phyloP scores from a whole-genome alignment of 2,113 vertebrate genomes.

The Tapirus terrestris region DNA sequence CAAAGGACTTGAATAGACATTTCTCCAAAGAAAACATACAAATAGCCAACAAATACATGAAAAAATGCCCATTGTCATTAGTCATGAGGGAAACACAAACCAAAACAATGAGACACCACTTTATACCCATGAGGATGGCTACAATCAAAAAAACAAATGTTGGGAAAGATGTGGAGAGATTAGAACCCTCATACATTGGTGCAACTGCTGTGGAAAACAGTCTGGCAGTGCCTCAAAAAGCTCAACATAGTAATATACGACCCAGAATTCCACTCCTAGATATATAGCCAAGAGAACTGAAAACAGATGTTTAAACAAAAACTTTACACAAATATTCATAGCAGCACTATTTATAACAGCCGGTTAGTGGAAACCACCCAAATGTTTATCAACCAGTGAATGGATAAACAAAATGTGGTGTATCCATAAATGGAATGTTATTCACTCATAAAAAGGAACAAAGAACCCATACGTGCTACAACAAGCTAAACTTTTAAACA shows the following conservation, averaged over 20 bases:
- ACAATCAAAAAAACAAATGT: not conserved
- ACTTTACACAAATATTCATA: not conserved
- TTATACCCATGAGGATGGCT: not conserved
- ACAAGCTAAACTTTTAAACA: not conserved
- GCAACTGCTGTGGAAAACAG: not conserved
- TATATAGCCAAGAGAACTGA: not conserved
- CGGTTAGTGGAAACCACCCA: not conserved
- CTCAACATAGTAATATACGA: not conserved
- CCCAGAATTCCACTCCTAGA: not conserved
- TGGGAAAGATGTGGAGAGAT: not conserved
- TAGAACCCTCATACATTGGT: fast-evolving
- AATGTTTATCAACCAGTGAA: not conserved
- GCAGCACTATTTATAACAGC: not conserved
- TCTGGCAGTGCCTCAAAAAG: not conserved
- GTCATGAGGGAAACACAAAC: not conserved
- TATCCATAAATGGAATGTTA: not conserved
- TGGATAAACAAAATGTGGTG: not conserved
- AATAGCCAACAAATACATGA: not conserved
- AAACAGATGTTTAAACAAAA: not conserved
- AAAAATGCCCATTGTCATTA: not conserved
- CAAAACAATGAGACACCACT: not conserved
- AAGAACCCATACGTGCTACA: not conserved
- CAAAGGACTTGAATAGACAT: not conserved
- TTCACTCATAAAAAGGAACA: not conserved
- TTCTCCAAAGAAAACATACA: not conserved